phyloP scores from a whole-genome alignment of 2,888 invertebrate species.

The Tinea trinotella region DNA sequence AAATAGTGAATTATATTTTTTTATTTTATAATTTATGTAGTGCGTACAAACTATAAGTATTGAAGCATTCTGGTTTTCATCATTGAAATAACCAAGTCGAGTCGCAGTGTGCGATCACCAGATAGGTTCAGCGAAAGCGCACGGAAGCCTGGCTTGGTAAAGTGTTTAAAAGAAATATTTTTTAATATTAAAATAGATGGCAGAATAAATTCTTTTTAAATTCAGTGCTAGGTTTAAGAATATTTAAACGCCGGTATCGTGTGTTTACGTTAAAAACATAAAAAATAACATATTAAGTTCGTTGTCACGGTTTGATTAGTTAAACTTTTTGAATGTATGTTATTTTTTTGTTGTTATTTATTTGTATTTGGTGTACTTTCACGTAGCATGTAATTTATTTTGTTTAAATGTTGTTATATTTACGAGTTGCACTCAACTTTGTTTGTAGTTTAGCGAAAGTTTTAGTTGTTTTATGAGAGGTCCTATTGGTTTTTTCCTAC shows the following conservation, averaged over 20 bases:
- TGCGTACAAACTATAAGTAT: slow-evolving; percentile 15
- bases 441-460: background rate
- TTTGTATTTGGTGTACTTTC: background rate
- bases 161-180: slow-evolving; percentile 20
- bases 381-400: background rate
- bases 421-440: no score
- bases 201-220: no score
- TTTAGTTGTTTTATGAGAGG: background rate
- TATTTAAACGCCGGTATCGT: slow-evolving; percentile 10
- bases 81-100: slow-evolving; percentile 55
- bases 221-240: no score
- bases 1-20: slow-evolving; percentile 1
- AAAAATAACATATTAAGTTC: background rate
- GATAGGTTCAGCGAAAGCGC: slow-evolving; percentile 41
- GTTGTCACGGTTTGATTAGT: background rate
- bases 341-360: background rate
- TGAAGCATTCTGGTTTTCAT: slow-evolving; percentile 40
- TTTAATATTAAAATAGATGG: slow-evolving; percentile 2
- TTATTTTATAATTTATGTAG: background rate
- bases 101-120: slow-evolving; percentile 41
- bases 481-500: slow-evolving; percentile 13
- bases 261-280: no score
- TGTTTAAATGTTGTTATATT: no score
- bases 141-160: slow-evolving; percentile 33
- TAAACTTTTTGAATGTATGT: no score